Conservation (phyloP, 2,113 vertebrate species). For the Tragelaphus buxtoni region DNA sequence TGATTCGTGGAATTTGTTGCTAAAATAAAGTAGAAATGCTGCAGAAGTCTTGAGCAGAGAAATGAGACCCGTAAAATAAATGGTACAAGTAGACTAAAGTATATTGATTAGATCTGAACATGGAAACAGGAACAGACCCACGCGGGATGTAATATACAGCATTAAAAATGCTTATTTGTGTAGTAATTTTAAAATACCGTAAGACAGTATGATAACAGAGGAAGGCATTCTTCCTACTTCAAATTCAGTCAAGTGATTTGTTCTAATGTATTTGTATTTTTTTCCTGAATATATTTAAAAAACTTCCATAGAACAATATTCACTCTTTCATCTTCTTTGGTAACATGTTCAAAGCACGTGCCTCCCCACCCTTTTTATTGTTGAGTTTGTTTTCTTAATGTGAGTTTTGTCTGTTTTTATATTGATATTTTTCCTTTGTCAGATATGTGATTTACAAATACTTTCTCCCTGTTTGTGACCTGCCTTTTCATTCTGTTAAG, state of each 20-base stretch:
- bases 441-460: background rate
- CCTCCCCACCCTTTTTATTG: background rate
- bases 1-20: background rate
- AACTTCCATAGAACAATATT: background rate
- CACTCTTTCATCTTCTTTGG: background rate
- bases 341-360: background rate
- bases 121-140: background rate
- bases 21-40: constrained; percentile 20
- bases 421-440: background rate
- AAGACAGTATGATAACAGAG: background rate
- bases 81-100: background rate
- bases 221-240: background rate
- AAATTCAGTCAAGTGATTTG: background rate
- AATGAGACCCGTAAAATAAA: background rate
- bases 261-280: background rate
- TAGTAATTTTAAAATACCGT: background rate
- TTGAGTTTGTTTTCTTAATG: background rate
- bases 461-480: background rate
- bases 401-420: background rate
- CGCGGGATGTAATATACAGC: background rate
- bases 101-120: background rate
- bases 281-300: background rate
- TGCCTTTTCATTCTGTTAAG: background rate
- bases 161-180: background rate
- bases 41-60: background rate